A percentile compares a stretch with the other conserved stretches of the same genome.
Conservation (phyloP, 2,888 invertebrate genomes). For the Catocala nupta region DNA sequence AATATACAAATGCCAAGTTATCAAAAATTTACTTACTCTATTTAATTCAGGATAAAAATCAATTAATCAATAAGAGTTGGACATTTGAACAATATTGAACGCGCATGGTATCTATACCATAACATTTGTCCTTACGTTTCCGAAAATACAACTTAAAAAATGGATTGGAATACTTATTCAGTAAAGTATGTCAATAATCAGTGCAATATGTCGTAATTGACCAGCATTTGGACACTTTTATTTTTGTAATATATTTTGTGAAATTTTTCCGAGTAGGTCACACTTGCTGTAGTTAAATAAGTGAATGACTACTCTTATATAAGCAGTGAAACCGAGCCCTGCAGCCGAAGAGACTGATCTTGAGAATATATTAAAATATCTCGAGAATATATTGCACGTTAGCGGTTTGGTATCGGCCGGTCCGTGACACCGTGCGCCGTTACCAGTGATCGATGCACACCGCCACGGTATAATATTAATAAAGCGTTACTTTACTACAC, state of each 20-base stretch:
- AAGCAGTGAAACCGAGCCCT: slow-evolving; percentile 34
- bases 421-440: slow-evolving; percentile 65
- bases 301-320: slow-evolving; percentile 20
- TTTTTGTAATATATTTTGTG: neutral
- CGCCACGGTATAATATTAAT: slow-evolving; percentile 58
- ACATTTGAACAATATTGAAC: no score
- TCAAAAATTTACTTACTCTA: no score
- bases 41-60: no score
- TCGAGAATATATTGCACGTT: slow-evolving; percentile 36
- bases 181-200: no score
- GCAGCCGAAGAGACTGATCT: slow-evolving; percentile 4
- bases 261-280: neutral
- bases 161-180: no score
- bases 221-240: no score
- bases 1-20: no score
- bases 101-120: no score
- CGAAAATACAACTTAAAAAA: no score
- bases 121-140: no score
- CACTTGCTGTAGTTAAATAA: neutral
- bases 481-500: slow-evolving; percentile 52
- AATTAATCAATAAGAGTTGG: no score
- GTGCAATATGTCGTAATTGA: no score
- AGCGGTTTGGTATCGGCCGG: slow-evolving; percentile 35
- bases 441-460: slow-evolving; percentile 69
- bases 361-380: slow-evolving; percentile 23